Percentiles rank a stretch among this genome's conserved stretches.
Evolutionary conservation across 1,140 invertebrate species (phyloP).

Genomic region (Drosophila subobscura): DNA sequence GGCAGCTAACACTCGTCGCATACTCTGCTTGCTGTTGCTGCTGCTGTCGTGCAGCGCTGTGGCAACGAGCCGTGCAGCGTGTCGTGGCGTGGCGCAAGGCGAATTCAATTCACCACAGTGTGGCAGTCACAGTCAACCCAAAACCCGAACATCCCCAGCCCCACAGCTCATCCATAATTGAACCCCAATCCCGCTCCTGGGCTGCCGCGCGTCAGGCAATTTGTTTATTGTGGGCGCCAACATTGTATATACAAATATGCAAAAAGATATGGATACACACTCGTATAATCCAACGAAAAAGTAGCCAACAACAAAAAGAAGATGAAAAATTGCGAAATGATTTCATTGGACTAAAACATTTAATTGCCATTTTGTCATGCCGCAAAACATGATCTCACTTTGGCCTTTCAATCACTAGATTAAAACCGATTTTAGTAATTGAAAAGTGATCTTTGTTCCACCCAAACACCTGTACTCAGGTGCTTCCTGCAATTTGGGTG

Average conservation of each 20-base stretch:
- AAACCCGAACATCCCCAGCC: too few relatives aligned
- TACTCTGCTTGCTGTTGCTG: neutral
- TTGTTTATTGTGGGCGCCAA: slow-evolving; percentile 78
- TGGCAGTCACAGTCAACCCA: slow-evolving; percentile 15
- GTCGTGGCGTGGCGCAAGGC: slow-evolving; percentile 21
- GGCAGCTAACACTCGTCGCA: slow-evolving; percentile 20
- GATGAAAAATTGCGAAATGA: slow-evolving; percentile 50
- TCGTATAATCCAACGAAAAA: neutral
- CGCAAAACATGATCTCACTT: slow-evolving; percentile 73
- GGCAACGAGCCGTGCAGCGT: slow-evolving; percentile 57
- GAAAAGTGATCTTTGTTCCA: slow-evolving; percentile 38
- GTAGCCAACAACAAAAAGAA: slow-evolving; percentile 7
- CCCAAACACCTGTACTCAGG: slow-evolving; percentile 57
- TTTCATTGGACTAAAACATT: slow-evolving; percentile 62
- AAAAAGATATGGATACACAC: slow-evolving; percentile 24
- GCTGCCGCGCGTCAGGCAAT: slow-evolving; percentile 54
- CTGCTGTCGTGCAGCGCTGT: neutral
- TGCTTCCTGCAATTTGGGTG: slow-evolving; percentile 74
- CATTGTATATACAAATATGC: slow-evolving; percentile 46
- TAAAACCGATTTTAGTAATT: slow-evolving; percentile 23
- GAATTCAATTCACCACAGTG: slow-evolving; percentile 74
- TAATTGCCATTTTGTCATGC: slow-evolving; percentile 54
- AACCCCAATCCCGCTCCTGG: too few relatives aligned
- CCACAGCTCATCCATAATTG: too few relatives aligned
- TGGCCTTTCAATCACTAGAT: slow-evolving; percentile 15